Evolutionary conservation across 2,797 vertebrate genomes (phyloP), one percentile per base, ranked within the genome.

Genomic region (Lepus oiostolus): DNA sequence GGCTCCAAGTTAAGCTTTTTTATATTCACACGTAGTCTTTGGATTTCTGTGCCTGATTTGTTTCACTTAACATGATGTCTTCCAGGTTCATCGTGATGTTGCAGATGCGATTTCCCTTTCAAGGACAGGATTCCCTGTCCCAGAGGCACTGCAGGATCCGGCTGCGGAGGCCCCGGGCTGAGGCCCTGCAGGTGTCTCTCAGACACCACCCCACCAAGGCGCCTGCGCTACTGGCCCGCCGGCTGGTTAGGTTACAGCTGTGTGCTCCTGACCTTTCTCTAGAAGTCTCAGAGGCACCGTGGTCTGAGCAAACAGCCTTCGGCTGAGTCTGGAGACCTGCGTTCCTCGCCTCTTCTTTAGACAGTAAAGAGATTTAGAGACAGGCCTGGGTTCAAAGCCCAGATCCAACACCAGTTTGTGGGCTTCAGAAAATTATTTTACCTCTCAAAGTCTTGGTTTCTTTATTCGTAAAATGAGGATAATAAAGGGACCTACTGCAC

Each of bases 391-490:
- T 38, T 84, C 24, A 63, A 76, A 81, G 47, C 42, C 60, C 60
- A 75, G 58, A 42, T 76, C 13, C 30, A 85, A 63, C 21, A 68
- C 32, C 76, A 68, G 68, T 28, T 92, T 81, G 72, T 76, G 71
- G 72, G 28, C 85, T 75, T 76, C 50, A 76, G 81, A 21, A 74
- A 93, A 30, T 38, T 7, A 35, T 83, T 90, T 68, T 60, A 86
- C 21, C 71, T 89, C 50, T 75, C 62, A 8, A 90, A 94, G 67
- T 85, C 35, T 65, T 65, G 86, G 42, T 88, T 91, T 91, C 14
- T 7, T 93, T 89, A 75, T 86, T 71, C 89, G 58, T 84, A 67
- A 91, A 88, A 60, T 52, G 8, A 88, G 24, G 30, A 85, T 54
- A 82, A 63, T 77, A 87, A 95, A 32, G 42, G 5, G 58, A 80